Base-by-base conservation (phyloP, 2,113 vertebrate species). In the Pseudolaguvia tuberculata region DNA sequence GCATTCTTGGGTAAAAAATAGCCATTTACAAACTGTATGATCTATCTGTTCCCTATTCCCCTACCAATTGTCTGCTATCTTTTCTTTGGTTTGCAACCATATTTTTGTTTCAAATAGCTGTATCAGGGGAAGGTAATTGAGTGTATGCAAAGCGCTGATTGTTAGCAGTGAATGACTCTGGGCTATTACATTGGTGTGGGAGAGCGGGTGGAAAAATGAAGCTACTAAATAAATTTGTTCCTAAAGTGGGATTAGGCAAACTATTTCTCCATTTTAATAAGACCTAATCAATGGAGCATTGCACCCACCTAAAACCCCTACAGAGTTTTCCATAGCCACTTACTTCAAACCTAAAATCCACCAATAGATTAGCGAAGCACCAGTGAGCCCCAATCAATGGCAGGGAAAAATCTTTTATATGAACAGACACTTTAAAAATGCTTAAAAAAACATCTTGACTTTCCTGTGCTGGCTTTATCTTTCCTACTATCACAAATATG, bases 191-290 rank as follows among this genome's bases (percentile, higher is more conserved):
- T 52, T 11, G 27, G 76, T 61, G 69, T 72, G 50, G 45, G 65
- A 74, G 72, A 52, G 21, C 61, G 67, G 47, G 59, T 82, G 62
- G 84, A 84, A 84, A 84, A 84, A 81, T 77, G 73, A 80, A 75
- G 59, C 76, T 55, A 70, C 76, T 71, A 77, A 84, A 83, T 80
- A 83, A 82, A 81, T 82, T 72, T 83, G 82, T 75, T 84, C 82
- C 83, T 79, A 72, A 79, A 82, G 85, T 70, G 67, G 80, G 82
- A 83, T 82, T 81, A 82, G 76, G 79, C 66, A 73, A 73, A 78
- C 77, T 66, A 59, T 78, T 82, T 35, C 63, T 66, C 69, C 17
- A 45, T 80, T 86, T 84, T 86, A 86, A 86, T 84, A 82, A 84
- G 82, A 78, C 75, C 35, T 76, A 82, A 81, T 82, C 85, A 77